phyloP scores from a whole-genome alignment of 2,888 invertebrate species.

The Latrodectus elegans region DNA sequence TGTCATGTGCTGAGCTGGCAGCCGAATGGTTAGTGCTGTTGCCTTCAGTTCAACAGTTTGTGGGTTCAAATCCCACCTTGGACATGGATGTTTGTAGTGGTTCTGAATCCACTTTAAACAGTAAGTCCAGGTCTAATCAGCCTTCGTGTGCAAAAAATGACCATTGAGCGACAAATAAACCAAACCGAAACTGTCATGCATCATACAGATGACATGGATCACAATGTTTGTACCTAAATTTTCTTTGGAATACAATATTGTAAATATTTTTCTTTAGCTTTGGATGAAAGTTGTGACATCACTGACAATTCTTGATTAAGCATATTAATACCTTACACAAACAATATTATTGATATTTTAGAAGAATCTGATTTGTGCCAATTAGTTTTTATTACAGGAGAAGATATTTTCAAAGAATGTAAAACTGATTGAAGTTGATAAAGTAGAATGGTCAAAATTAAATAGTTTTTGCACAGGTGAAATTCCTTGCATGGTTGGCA shows the following conservation, averaged over 20 bases:
- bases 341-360: constrained; percentile 30
- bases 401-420: neutral
- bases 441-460: neutral
- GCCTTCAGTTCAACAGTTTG: too few species aligned
- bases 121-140: too few species aligned
- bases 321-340: constrained; percentile 21
- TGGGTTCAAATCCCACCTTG: too few species aligned
- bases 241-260: constrained; percentile 8
- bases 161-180: too few species aligned
- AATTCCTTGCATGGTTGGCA: neutral
- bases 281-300: constrained; percentile 34
- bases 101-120: too few species aligned
- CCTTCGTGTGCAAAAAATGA: too few species aligned
- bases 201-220: neutral
- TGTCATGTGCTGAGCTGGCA: too few species aligned
- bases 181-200: too few species aligned
- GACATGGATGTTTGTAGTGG: too few species aligned
- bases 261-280: constrained; percentile 26
- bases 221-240: constrained; percentile 12
- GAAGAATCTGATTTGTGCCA: constrained; percentile 16
- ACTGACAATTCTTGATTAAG: constrained; percentile 24
- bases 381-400: too few species aligned
- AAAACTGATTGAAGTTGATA: neutral
- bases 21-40: too few species aligned
- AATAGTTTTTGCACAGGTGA: neutral